Conservation (phyloP, 2,888 invertebrate genomes). For the Agrotis ipsilon region DNA sequence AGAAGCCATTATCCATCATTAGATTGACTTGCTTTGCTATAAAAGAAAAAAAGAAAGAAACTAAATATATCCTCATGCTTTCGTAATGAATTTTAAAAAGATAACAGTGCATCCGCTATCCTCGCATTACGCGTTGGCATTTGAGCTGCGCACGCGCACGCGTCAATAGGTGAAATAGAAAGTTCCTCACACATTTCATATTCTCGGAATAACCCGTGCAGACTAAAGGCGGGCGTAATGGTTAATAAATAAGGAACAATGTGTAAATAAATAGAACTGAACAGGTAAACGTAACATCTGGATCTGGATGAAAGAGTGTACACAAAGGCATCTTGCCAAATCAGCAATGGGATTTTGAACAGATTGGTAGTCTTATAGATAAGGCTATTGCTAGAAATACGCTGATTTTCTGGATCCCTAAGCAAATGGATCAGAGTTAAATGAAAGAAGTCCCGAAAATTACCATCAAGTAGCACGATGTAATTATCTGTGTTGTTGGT, state of each 20-base stretch:
- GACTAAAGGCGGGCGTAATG: conserved; percentile 13
- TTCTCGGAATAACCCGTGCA: conserved; percentile 52
- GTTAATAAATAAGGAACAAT: conserved; percentile 17
- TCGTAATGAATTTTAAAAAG: conserved; percentile 22
- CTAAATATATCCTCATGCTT: conserved; percentile 2
- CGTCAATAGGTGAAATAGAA: conserved; percentile 44
- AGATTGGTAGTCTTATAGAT: background rate
- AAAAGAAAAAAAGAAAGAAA: background rate
- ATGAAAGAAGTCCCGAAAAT: too few species aligned
- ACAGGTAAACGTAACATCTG: background rate
- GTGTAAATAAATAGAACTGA: conserved; percentile 3
- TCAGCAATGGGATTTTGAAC: background rate
- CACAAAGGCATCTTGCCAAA: background rate
- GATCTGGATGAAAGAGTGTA: background rate
- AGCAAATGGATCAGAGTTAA: too few species aligned
- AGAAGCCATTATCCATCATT: background rate
- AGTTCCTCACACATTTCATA: conserved; percentile 38
- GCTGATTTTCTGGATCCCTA: background rate
- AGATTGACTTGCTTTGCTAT: background rate
- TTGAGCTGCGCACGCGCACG: conserved; percentile 31
- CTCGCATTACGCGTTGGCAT: conserved; percentile 18
- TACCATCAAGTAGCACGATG: too few species aligned
- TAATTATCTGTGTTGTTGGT: too few species aligned
- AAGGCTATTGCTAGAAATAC: background rate
- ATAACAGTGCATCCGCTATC: conserved; percentile 35